Evolutionary conservation across 2,113 vertebrate species (phyloP), one percentile per base, ranked within the genome.

Genomic region (Lepisosteus osseus): DNA sequence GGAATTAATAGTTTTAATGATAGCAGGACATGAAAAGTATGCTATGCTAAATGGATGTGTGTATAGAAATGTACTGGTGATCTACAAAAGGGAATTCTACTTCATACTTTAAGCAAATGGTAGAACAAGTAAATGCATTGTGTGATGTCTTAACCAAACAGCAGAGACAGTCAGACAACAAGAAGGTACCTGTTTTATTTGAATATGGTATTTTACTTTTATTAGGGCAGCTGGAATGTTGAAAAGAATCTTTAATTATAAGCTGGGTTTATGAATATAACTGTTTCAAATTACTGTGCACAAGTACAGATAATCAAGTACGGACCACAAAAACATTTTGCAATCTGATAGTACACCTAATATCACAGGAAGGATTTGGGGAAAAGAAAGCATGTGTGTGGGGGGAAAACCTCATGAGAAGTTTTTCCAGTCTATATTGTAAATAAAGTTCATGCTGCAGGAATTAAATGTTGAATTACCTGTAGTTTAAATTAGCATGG

Each of bases 91-190:
- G 29, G 29, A 2, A 29, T 29, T 55, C 47, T 12, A 9, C 17
- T 45, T 68, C n/a, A 68, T 68, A 45, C 55, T 29, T 45, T 17
- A 68, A 29, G 67, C 17, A 40, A 68, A 55, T 68, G 29, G 54
- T 3, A 44, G 12, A 43, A 4, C 7, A 47, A 66, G n/a, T 66
- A 47, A 66, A 66, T 66, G 14, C 7, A n/a, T 47, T 5, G 13
- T 6, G 13, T 44, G 13, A 45, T 66, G 45, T 66, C 64, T 66
- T 7, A n/a, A 12, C 41, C 15, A 66, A 14, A 44, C 11, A 41
- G 61, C 4, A 47, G 45, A 13, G 5, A 3, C 42, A 42, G n/a
- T 14, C 64, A 66, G 64, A 44, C 64, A 47, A 13, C 43, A 66
- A 12, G 42, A 47, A 29, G 29, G 63, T 5, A 66, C 41, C 64